Conservation (phyloP, 2,888 invertebrate genomes). For the Nymphalis polychloros region DNA sequence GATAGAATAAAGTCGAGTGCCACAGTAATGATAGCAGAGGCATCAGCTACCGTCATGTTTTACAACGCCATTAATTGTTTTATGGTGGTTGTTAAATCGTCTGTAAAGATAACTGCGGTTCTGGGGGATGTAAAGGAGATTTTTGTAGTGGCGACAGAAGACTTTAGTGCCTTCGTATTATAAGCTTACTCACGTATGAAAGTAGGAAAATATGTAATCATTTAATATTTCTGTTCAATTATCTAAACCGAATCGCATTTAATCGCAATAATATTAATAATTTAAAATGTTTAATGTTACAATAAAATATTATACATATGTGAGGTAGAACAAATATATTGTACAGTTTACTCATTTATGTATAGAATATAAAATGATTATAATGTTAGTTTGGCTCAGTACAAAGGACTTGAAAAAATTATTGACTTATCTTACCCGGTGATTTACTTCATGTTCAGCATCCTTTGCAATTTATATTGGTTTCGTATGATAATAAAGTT, state of each 20-base stretch:
- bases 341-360: no score
- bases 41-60: slow-evolving; percentile 65
- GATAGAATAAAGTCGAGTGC: slow-evolving; percentile 58
- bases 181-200: background rate
- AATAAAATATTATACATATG: no score
- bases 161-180: slow-evolving; percentile 41
- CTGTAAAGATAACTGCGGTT: slow-evolving; percentile 67
- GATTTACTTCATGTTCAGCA: background rate
- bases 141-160: slow-evolving; percentile 49
- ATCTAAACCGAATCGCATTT: no score
- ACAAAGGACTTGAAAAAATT: no score
- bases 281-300: no score
- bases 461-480: slow-evolving; percentile 15
- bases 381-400: no score
- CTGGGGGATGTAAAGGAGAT: slow-evolving; percentile 65
- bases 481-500: slow-evolving; percentile 21
- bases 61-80: slow-evolving; percentile 73
- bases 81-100: slow-evolving; percentile 63
- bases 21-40: slow-evolving; percentile 47
- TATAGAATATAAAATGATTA: no score
- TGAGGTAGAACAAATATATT: no score
- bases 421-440: background rate
- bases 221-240: background rate
- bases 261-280: no score
- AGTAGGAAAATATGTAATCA: background rate